Conservation (phyloP, 2,888 invertebrate species). For the Aphidoletes aphidimyza region DNA sequence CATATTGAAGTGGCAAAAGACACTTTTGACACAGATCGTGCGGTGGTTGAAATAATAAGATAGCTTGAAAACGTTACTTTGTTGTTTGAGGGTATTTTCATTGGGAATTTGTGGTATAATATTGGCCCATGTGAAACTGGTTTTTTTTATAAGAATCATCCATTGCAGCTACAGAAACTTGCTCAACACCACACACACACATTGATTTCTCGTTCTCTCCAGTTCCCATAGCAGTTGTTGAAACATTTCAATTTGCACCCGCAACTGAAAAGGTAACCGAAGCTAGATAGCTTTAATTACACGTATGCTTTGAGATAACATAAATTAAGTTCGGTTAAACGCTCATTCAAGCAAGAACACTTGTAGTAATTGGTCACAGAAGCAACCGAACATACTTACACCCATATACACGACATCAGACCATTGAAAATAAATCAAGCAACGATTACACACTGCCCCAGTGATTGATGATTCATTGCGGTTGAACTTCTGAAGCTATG, state of each 20-base stretch:
- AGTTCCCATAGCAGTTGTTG: no score
- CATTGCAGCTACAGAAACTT: background rate
- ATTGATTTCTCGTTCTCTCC: background rate
- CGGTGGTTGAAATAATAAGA: no score
- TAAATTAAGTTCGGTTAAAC: constrained; percentile 31
- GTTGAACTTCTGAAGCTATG: background rate
- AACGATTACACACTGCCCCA: background rate
- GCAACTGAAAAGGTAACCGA: background rate
- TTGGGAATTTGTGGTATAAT: background rate
- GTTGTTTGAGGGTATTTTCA: background rate
- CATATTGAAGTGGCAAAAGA: background rate
- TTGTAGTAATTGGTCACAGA: constrained; percentile 18
- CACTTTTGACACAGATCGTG: background rate
- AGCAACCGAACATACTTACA: background rate
- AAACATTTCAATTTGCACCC: constrained; percentile 25
- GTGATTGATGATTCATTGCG: constrained; percentile 47
- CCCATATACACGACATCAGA: background rate
- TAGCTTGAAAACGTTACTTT: no score
- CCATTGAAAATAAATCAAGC: constrained; percentile 38
- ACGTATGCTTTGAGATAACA: constrained; percentile 28
- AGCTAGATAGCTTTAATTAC: background rate
- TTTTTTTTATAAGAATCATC: background rate
- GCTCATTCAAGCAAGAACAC: constrained; percentile 24
- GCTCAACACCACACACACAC: background rate
- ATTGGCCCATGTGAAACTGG: background rate